These are phyloP conservation scores for Xestia c-nigrum DNA, from an alignment of 2,888 invertebrate genomes.

Conservation along the genomic window DNA sequence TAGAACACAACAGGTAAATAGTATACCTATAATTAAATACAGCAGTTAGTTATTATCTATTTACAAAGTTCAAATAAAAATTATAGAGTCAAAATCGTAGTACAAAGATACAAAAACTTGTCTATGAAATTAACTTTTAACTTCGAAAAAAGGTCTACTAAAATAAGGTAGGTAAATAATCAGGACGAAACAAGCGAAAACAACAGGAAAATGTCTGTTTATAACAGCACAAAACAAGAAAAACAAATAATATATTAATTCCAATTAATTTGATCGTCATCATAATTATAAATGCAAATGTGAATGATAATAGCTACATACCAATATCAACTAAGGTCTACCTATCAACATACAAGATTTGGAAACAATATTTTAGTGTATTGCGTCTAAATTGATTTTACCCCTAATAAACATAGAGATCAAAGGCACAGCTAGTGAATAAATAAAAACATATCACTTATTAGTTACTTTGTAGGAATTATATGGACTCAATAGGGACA, in stretches of 20 bases:
- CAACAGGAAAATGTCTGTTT: constrained; percentile 20
- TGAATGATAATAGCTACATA: constrained; percentile 40
- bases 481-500: constrained; percentile 52
- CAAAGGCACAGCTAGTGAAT: constrained; percentile 68
- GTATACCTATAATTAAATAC: constrained; percentile 62
- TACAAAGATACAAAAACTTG: constrained; percentile 38
- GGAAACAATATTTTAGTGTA: constrained; percentile 36
- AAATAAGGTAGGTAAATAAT: constrained; percentile 19
- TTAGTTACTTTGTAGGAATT: constrained; percentile 48
- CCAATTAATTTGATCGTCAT: constrained; percentile 52
- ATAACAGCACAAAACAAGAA: constrained; percentile 42
- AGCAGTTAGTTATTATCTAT: constrained; percentile 56
- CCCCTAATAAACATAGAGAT: constrained; percentile 54
- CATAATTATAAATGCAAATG: constrained; percentile 48
- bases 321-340: constrained; percentile 58
- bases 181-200: constrained; percentile 28
- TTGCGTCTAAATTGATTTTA: constrained; percentile 51
- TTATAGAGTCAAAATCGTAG: constrained; percentile 37
- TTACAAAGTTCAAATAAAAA: constrained; percentile 53
- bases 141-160: constrained; percentile 24
- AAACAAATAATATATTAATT: constrained; percentile 41
- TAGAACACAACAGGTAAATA: constrained; percentile 65
- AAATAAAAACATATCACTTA: constrained; percentile 53
- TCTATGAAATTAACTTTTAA: constrained; percentile 35
- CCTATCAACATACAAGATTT: constrained; percentile 47